Conservation (phyloP, 2,113 vertebrate genomes). For the Monopterus albus region DNA sequence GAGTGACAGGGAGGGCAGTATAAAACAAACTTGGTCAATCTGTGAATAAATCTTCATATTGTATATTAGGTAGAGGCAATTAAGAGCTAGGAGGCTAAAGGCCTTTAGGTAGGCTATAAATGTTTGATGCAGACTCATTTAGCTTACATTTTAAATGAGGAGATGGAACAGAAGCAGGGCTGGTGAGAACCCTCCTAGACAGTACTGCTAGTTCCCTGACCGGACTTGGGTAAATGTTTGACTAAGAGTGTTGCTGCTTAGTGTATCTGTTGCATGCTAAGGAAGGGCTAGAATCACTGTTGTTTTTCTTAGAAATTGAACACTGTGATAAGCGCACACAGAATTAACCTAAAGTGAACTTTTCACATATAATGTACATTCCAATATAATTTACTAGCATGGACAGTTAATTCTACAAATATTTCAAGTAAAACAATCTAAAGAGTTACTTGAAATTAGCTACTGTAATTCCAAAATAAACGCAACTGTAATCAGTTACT, state of each 20-base stretch:
- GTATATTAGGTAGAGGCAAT: not conserved
- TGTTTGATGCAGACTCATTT: conserved; percentile 33
- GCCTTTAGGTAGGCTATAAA: not conserved
- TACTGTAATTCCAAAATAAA: no score
- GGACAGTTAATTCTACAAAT: no score
- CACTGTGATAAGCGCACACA: conserved; percentile 13
- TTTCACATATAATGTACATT: not conserved
- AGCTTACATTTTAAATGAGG: conserved; percentile 15
- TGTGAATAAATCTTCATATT: conserved; percentile 10
- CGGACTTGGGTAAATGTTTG: conserved; percentile 66
- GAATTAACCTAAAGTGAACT: conserved; percentile 27
- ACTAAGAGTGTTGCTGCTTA: conserved; percentile 47
- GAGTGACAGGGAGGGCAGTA: not conserved
- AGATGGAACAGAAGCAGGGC: conserved; percentile 3
- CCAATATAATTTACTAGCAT: not conserved
- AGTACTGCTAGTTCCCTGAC: conserved; percentile 16
- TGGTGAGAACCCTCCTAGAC: conserved; percentile 4
- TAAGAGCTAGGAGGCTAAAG: not conserved
- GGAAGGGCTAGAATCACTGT: conserved; percentile 33
- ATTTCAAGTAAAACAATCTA: no score
- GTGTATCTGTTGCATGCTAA: conserved; percentile 48
- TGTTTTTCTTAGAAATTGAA: conserved; percentile 15
- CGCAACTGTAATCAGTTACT: no score
- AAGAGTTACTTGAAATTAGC: no score
- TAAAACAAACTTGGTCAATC: not conserved